Conservation (phyloP, 37 sponge, comb jelly and placozoan species). For the Axinella damicornis region DNA sequence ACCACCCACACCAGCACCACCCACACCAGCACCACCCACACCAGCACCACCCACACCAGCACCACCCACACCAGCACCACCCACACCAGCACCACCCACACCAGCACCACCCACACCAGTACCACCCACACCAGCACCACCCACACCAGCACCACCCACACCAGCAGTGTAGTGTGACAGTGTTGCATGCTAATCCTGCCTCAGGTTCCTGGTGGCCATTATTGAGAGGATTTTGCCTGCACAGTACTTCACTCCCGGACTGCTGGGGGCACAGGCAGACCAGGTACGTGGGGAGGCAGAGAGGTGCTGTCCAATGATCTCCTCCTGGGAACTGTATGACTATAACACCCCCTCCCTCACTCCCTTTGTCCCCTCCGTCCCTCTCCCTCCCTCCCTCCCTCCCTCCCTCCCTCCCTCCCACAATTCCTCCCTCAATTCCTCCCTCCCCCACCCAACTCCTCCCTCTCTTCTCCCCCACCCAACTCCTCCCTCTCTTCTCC, state of each 20-base stretch:
- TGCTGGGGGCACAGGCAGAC: constrained; percentile 74
- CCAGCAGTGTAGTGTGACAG: too few species aligned
- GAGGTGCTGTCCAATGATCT: too few species aligned
- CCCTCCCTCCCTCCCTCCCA: too few species aligned
- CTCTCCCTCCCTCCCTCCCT: too few species aligned
- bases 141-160: not conserved
- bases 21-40: not conserved
- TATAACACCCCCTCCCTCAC: too few species aligned
- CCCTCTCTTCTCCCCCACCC: too few species aligned
- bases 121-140: not conserved
- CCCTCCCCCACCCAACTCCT: too few species aligned
- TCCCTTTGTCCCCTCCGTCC: too few species aligned
- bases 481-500: not conserved
- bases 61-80: not conserved
- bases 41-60: not conserved
- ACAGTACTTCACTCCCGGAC: constrained; percentile 54
- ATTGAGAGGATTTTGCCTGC: constrained; percentile 66
- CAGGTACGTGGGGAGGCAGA: too few species aligned
- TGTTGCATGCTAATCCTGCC: not conserved
- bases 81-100: not conserved
- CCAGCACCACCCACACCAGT: not conserved
- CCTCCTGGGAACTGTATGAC: too few species aligned
- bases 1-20: not conserved
- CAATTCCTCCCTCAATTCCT: too few species aligned
- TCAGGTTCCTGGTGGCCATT: constrained; percentile 67